These are phyloP conservation scores for Drosophila watanabei DNA, from an alignment of 1,140 invertebrate genomes.

Conservation along the genomic window DNA sequence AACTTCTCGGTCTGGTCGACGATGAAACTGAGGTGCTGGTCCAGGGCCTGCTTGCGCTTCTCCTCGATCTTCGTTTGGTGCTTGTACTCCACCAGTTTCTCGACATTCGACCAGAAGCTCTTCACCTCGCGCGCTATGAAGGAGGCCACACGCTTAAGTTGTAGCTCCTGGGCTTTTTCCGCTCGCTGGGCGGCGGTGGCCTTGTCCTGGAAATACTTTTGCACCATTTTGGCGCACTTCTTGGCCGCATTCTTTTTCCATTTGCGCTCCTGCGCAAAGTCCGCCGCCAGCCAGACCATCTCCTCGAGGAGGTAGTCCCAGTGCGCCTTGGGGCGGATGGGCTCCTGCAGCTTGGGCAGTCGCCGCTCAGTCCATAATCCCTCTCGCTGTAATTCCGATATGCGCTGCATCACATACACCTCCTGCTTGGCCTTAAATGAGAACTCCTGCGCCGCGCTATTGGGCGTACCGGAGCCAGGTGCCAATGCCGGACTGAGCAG, in stretches of 20 bases:
- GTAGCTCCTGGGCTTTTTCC: slow-evolving; percentile 95
- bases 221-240: slow-evolving; percentile 96
- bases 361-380: slow-evolving; percentile 97
- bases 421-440: slow-evolving; percentile 97
- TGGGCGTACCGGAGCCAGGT: slow-evolving; percentile 48
- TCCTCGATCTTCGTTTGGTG: slow-evolving; percentile 96
- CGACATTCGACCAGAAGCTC: slow-evolving; percentile 98
- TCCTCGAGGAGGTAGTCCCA: slow-evolving; percentile 99
- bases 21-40: slow-evolving; percentile 99
- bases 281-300: slow-evolving; percentile 98
- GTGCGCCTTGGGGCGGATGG: slow-evolving; percentile 95
- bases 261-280: slow-evolving; percentile 98
- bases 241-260: slow-evolving; percentile 98
- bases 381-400: slow-evolving; percentile 94
- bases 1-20: slow-evolving; percentile 99
- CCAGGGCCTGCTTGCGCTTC: slow-evolving; percentile 97
- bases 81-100: slow-evolving; percentile 98
- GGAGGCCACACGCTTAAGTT: slow-evolving; percentile 94
- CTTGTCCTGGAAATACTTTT: slow-evolving; percentile 98
- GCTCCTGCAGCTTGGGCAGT: slow-evolving; percentile 96
- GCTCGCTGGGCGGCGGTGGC: slow-evolving; percentile 94
- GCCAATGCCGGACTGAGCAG: slow-evolving; percentile 59
- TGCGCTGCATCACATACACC: slow-evolving; percentile 96
- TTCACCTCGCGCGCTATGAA: slow-evolving; percentile 97
- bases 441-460: slow-evolving; percentile 88